Evolutionary conservation across 1,140 invertebrate genomes (phyloP).

Genomic region (Dreissena polymorpha): DNA sequence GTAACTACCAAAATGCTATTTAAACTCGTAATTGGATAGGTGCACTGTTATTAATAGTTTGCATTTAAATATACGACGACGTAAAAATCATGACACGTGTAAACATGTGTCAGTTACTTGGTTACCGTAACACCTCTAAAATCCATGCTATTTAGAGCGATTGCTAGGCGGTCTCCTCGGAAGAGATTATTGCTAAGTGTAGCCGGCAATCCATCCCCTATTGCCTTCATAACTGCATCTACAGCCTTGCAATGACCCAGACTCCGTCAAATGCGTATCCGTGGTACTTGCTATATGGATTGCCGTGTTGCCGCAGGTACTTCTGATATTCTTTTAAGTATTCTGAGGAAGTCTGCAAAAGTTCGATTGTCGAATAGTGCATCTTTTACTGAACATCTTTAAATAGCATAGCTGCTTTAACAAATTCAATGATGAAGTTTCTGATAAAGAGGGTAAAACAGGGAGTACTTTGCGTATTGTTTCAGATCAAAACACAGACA

Average conservation of each 20-base stretch:
- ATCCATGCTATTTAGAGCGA: constrained; percentile 93
- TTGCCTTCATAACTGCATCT: constrained; percentile 60
- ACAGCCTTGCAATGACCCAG: constrained; percentile 91
- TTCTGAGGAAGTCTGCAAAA: no score
- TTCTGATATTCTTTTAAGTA: no score
- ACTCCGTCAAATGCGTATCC: constrained; percentile 98
- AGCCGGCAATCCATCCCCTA: background rate
- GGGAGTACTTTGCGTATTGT: no score
- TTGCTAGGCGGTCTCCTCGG: constrained; percentile 92
- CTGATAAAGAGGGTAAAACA: no score
- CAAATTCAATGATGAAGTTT: no score
- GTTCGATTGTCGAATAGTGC: no score
- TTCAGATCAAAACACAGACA: no score
- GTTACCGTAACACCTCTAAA: constrained; percentile 95
- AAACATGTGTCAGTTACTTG: background rate
- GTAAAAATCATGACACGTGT: background rate
- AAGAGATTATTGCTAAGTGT: constrained; percentile 87
- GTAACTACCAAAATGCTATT: background rate
- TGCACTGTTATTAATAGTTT: background rate
- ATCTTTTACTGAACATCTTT: no score
- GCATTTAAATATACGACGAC: background rate
- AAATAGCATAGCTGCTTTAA: no score
- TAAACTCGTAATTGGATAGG: background rate
- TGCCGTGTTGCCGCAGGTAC: no score
- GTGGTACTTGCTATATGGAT: constrained; percentile 92